Base-by-base conservation (phyloP, 2,888 invertebrate species). In the Drosophila antonietae region DNA sequence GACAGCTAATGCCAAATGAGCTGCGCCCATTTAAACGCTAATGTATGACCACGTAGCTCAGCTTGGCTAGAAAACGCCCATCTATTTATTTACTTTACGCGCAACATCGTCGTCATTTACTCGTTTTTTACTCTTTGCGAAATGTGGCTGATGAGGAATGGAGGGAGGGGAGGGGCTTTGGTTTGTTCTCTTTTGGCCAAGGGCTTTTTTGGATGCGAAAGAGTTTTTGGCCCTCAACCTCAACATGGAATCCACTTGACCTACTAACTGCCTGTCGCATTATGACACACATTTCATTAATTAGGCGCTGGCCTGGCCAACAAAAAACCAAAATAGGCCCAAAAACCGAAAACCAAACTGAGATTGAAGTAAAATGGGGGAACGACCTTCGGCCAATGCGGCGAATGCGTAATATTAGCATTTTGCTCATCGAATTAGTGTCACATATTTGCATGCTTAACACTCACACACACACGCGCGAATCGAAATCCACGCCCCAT, bases 231-330 rank as follows among this genome's bases (percentile, higher is more conserved):
- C 80, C 83, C 88, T 88, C 83, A 88, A 88, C 73, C 77, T 64
- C 68, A 73, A 66, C 85, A 71, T 79, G 78, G 81, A 75, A 86
- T 78, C 81, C 81, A 83, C 83, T 88, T 85, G 84, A 85, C 84
- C 84, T 85, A 85, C 80, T 85, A 89, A 89, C 84, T 79, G 80
- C 73, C 55, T 55, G 89, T 89, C 84, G 84, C 84, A 85, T 85
- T 85, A 89, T 85, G 87, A 83, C 89, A 85, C 76, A 84, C 89
- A 88, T 84, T 75, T 81, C 87, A 87, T 88, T 88, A 84, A 88
- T 88, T 88, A 84, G 89, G 71, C 76, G 75, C 83, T 73, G 61
- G 64, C 80, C 68, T 20, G 44, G 56, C 23, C 57, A 43, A 28
- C 33, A 20, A 51, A 51, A 20, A 51, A 23, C 14, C 3, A 44